These are phyloP conservation scores for Neuroterus valhalla DNA, from an alignment of 1,140 invertebrate genomes.

Conservation along the genomic window DNA sequence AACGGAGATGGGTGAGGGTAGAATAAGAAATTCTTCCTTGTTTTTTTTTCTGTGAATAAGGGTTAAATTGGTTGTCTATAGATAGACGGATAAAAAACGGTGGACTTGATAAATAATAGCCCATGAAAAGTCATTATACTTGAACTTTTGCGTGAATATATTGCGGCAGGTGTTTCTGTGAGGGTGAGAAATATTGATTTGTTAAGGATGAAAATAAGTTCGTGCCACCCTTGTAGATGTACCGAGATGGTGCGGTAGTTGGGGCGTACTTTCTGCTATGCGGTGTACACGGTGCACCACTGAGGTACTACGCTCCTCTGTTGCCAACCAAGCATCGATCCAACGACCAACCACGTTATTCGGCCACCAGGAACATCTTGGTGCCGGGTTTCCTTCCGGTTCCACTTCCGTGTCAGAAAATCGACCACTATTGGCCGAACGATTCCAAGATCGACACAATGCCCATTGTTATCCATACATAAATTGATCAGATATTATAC, in stretches of 20 bases:
- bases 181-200: constrained; percentile 49
- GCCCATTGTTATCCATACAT: background rate
- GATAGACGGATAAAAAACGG: too few relatives aligned
- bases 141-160: too few relatives aligned
- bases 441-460: constrained; percentile 12
- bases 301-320: constrained; percentile 54
- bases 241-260: background rate
- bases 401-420: constrained; percentile 32
- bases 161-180: constrained; percentile 26
- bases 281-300: constrained; percentile 18
- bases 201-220: constrained; percentile 37
- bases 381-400: constrained; percentile 11
- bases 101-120: too few relatives aligned
- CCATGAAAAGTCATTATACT: too few relatives aligned
- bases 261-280: background rate
- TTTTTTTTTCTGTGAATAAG: too few relatives aligned
- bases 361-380: constrained; percentile 8
- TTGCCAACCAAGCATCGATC: constrained; percentile 66
- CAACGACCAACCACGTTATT: constrained; percentile 56
- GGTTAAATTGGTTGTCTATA: too few relatives aligned
- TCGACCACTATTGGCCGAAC: background rate
- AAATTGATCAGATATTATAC: constrained; percentile 26
- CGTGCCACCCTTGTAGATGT: constrained; percentile 39
- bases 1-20: too few relatives aligned
- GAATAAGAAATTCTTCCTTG: too few relatives aligned